Evolutionary conservation across 2,113 vertebrate genomes (phyloP), one percentile per base, ranked within the genome.

Genomic region (Lamprologus speciosus): DNA sequence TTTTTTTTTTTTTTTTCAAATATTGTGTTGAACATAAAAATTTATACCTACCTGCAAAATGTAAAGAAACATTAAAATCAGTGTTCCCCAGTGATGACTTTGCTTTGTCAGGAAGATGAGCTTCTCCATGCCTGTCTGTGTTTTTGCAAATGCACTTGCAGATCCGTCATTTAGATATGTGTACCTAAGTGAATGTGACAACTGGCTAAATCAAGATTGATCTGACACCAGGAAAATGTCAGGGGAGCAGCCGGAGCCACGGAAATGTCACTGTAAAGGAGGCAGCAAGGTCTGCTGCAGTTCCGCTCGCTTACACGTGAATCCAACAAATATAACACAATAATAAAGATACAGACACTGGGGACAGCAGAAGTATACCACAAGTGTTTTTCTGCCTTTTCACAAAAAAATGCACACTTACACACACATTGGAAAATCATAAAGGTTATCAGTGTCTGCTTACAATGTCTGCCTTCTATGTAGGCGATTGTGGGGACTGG

Each of bases 161-260:
- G 83, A 86, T 83, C 50, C 63, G 86, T 88, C 90, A 79, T 91
- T 96, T 95, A 88, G 92, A 93, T 91, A 93, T 89, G 87, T 93
- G 92, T 83, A 91, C 92, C 84, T 95, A 95, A 96, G 93, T 92
- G 91, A 87, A 96, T 96, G 94, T 96, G 96, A 96, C 95, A 93
- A 89, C 84, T 89, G 94, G 92, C 87, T 94, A 95, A 96, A 96
- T 96, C 92, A 94, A 96, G 95, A 97, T 96, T 95, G 95, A 97
- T 97, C 91, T 96, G 96, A 96, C 96, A 96, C 95, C 89, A 91
- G 93, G 94, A 88, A 96, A 97, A 97, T 97, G 96, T 97, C 96
- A 97, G 89, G 85, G 85, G 89, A 89, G 93, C 90, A 92, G 85
- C 83, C 86, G 6, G 45, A 92, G 94, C 93, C 84, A 88, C 90